Evolutionary conservation across 2,113 vertebrate genomes (phyloP), one percentile per base, ranked within the genome.

Genomic region (Nicator chloris): DNA sequence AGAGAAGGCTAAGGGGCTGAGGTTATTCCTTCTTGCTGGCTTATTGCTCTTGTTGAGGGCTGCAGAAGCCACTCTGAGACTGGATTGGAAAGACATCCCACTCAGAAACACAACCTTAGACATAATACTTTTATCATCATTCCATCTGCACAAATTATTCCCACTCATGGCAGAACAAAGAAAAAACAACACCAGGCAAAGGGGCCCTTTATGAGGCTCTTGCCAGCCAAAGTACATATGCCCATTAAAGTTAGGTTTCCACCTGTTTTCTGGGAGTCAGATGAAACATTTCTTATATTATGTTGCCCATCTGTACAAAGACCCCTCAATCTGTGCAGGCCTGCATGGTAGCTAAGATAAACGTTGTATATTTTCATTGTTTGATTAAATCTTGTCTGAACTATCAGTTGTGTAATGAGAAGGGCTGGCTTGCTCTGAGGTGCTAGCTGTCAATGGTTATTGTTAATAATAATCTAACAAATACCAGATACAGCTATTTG

Each of bases 401-500:
- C 90, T 81, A 93, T 83, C 80, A 53, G 82, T 11, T 77, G 42
- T 92, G 68, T 59, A 93, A 94, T 51, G 57, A 84, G 88, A 91
- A 87, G 92, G 84, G 80, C 75, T 80, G 72, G 90, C 86, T 86
- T 73, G 70, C 92, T 92, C n/a, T 80, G 42, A 44, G 91, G 85
- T 95, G 81, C 27, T 78, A 90, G 80, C 79, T 90, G 84, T 96
- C 97, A 65, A 81, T 88, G 79, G 15, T 59, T 73, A 92, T 27
- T 94, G 93, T 92, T 92, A 82, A 93, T 92, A 90, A 94, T 80
- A 73, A 33, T 77, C 82, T 94, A 87, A 94, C 64, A 86, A 87
- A 92, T 95, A 84, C 93, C 97, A 98, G 97, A 94, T 45, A 85
- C 71, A 64, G 56, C 86, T 96, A 79, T 60, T 95, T 93, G 95